phyloP scores from a whole-genome alignment of 1,140 invertebrate species.

The Dendroctonus valens region DNA sequence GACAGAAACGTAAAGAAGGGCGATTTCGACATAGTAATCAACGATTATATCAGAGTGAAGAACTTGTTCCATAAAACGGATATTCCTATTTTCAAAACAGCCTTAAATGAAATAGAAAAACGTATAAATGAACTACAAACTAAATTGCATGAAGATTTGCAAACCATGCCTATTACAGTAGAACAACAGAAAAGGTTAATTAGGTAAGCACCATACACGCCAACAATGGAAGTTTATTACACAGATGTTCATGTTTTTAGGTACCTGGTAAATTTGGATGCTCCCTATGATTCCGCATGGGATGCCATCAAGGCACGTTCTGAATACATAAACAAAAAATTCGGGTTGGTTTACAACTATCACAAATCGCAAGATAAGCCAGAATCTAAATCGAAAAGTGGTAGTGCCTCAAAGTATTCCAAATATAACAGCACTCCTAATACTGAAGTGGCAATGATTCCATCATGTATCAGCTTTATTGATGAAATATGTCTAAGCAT shows the following conservation, averaged over 20 bases:
- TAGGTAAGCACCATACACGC: slow-evolving; percentile 3
- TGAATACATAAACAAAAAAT: slow-evolving; percentile 67
- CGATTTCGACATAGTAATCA: slow-evolving; percentile 97
- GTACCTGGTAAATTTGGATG: slow-evolving; percentile 69
- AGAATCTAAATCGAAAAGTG: slow-evolving; percentile 39
- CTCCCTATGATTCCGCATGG: slow-evolving; percentile 88
- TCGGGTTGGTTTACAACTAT: slow-evolving; percentile 62
- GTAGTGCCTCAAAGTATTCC: slow-evolving; percentile 41
- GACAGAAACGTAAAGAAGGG: slow-evolving; percentile 91
- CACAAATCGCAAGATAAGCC: slow-evolving; percentile 54
- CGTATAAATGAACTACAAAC: slow-evolving; percentile 80
- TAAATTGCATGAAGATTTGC: slow-evolving; percentile 77
- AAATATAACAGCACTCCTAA: slow-evolving; percentile 44
- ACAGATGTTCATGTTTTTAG: slow-evolving; percentile 48
- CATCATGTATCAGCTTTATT: slow-evolving; percentile 64
- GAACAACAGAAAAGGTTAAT: slow-evolving; percentile 94
- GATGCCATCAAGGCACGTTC: slow-evolving; percentile 81
- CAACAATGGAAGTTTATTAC: background rate
- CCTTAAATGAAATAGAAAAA: slow-evolving; percentile 86
- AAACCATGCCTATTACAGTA: slow-evolving; percentile 83
- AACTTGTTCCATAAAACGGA: slow-evolving; percentile 95
- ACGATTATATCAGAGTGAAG: slow-evolving; percentile 95
- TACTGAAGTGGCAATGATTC: slow-evolving; percentile 48
- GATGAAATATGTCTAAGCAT: slow-evolving; percentile 73
- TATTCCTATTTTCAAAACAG: slow-evolving; percentile 81